Percentiles rank a stretch among this genome's conserved stretches.
Evolutionary conservation across 1,140 invertebrate species (phyloP).

Genomic region (Melipona quadrifasciata): DNA sequence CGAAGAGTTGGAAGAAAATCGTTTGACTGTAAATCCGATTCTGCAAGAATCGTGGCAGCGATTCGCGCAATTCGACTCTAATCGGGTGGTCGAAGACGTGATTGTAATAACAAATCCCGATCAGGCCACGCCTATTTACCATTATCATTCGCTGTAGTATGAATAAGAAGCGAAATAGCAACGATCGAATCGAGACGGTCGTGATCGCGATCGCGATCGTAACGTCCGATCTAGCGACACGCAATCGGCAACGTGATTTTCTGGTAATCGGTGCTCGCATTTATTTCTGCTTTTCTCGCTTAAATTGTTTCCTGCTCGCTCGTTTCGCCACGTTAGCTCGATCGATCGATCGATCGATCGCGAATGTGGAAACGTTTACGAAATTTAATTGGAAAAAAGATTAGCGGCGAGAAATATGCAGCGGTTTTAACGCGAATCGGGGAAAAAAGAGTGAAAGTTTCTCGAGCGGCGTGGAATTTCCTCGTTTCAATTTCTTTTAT

Average conservation of each 20-base stretch:
- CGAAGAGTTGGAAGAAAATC: conserved; percentile 20
- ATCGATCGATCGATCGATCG: conserved; percentile 1
- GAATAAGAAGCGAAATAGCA: conserved; percentile 62
- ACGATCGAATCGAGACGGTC: conserved; percentile 27
- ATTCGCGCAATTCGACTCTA: conserved; percentile 47
- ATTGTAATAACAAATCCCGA: conserved; percentile 74
- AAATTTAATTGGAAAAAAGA: not conserved
- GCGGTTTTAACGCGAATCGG: not conserved
- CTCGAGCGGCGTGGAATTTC: not conserved
- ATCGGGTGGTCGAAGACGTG: conserved; percentile 66
- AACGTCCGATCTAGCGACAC: conserved; percentile 56
- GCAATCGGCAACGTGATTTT: conserved; percentile 60
- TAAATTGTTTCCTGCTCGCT: conserved; percentile 29
- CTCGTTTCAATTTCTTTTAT: not conserved
- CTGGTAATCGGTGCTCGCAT: conserved; percentile 56
- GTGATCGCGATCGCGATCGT: conserved; percentile 58
- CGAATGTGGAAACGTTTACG: not conserved
- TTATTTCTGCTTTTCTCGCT: conserved; percentile 33
- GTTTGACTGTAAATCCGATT: conserved; percentile 13
- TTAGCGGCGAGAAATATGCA: not conserved
- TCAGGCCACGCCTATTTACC: conserved; percentile 66
- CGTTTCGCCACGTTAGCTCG: not conserved
- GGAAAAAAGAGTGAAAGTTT: not conserved
- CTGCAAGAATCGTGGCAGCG: conserved; percentile 39
- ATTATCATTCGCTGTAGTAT: conserved; percentile 65